Conservation (phyloP, 2,113 vertebrate genomes). For the Chloebia gouldiae region DNA sequence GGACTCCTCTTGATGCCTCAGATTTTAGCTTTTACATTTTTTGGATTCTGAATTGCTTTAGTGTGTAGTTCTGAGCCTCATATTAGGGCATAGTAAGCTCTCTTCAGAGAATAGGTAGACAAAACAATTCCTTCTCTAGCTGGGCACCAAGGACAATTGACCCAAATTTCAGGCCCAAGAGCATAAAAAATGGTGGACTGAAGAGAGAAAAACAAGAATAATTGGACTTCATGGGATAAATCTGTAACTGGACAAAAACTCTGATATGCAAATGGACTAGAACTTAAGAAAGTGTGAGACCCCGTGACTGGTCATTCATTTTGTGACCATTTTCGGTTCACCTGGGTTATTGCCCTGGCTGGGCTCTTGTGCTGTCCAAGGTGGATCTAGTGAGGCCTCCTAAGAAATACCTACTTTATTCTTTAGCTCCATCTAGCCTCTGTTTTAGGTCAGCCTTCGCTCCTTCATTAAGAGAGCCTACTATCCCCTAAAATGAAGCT, state of each 20-base stretch:
- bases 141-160: background rate
- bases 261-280: background rate
- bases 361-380: background rate
- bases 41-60: background rate
- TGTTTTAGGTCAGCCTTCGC: background rate
- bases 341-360: background rate
- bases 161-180: background rate
- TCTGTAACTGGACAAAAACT: background rate
- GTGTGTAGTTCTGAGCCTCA: background rate
- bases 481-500: background rate
- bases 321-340: background rate
- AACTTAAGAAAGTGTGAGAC: background rate
- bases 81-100: background rate
- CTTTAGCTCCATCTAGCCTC: background rate
- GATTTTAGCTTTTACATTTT: background rate
- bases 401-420: background rate
- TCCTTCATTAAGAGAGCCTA: background rate
- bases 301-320: rapidly evolving
- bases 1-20: background rate
- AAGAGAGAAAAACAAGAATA: background rate
- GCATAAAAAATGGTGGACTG: background rate
- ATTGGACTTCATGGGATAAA: background rate
- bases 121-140: background rate
- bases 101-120: background rate
- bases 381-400: background rate